A percentile compares a stretch with the other conserved stretches of the same genome.
Evolutionary conservation across 2,113 vertebrate species (phyloP).

Genomic region (Rhinolophus sinicus): DNA sequence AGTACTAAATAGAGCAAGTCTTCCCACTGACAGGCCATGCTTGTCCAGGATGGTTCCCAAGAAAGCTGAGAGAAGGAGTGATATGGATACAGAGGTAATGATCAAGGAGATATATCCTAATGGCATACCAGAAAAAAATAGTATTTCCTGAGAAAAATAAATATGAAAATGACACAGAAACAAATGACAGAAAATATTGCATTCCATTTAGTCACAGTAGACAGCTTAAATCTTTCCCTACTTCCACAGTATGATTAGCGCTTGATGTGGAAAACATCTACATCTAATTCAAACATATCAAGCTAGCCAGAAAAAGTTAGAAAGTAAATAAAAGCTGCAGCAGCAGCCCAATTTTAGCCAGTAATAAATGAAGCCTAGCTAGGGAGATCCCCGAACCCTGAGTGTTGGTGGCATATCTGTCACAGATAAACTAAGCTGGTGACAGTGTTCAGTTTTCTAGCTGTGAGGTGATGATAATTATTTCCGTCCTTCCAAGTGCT

Average conservation of each 20-base stretch:
- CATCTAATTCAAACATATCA: neutral
- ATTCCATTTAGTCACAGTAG: fast-evolving
- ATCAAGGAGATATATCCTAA: neutral
- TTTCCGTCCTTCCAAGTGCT: neutral
- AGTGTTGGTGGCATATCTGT: neutral
- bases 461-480: neutral
- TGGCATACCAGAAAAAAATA: neutral
- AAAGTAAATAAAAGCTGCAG: neutral
- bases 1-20: neutral
- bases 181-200: neutral
- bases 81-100: neutral
- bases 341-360: neutral
- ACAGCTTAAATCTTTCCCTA: neutral
- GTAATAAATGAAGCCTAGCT: neutral
- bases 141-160: neutral
- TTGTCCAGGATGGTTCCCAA: neutral
- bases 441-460: fast-evolving
- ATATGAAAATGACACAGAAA: neutral
- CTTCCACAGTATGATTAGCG: neutral
- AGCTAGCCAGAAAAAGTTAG: neutral
- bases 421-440: no score
- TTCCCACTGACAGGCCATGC: fast-evolving
- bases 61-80: neutral
- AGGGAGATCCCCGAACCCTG: neutral
- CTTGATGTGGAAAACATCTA: neutral